Conservation (phyloP, 2,797 vertebrate species). For the Tapera naevia region DNA sequence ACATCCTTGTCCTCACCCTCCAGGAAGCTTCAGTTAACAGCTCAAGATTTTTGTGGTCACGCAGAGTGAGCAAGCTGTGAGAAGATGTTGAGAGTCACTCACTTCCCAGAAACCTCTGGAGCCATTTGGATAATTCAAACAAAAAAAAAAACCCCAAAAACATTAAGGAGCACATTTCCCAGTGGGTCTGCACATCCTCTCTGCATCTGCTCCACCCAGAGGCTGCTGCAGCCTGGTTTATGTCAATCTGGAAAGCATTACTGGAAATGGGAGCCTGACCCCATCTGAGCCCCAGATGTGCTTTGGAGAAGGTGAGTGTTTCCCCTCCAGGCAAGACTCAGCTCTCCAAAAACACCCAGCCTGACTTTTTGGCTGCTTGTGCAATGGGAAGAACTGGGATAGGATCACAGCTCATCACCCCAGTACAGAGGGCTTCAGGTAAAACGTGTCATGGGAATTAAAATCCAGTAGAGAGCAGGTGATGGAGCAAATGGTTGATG, state of each 20-base stretch:
- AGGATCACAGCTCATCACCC: background rate
- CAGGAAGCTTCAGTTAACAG: background rate
- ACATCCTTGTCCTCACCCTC: background rate
- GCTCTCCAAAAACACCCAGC: background rate
- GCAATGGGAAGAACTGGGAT: background rate
- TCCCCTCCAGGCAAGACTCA: background rate
- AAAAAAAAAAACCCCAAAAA: background rate
- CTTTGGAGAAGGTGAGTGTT: background rate
- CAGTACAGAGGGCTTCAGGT: background rate
- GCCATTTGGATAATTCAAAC: background rate
- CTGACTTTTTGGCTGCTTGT: background rate
- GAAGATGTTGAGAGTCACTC: background rate
- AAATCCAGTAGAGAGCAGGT: background rate
- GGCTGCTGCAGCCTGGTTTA: background rate
- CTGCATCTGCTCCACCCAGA: background rate
- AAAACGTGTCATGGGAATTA: background rate
- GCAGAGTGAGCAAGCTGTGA: background rate
- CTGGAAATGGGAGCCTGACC: background rate
- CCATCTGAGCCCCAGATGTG: background rate
- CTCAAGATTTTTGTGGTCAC: background rate
- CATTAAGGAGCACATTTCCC: background rate
- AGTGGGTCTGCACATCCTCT: background rate
- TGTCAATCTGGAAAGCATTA: background rate
- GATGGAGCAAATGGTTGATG: background rate
- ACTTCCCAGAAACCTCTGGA: background rate